phyloP scores from a whole-genome alignment of 2,888 invertebrate genomes.

The Cerceris rybyensis region DNA sequence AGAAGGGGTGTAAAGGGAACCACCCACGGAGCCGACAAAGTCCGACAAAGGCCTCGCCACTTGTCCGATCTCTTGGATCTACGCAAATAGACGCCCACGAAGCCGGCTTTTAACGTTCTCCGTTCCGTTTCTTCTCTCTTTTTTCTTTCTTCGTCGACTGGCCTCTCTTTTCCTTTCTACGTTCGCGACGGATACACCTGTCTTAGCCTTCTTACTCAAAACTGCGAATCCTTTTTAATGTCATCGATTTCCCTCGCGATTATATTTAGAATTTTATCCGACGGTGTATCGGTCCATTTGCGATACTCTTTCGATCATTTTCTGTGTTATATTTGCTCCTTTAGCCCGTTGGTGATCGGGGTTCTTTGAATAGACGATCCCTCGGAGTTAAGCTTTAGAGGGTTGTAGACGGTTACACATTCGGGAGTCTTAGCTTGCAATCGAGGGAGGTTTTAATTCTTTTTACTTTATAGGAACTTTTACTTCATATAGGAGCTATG shows the following conservation, averaged over 20 bases:
- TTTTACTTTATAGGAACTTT: too few species aligned
- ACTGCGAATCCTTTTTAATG: neutral
- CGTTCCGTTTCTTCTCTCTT: conserved; percentile 5
- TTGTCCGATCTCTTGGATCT: conserved; percentile 79
- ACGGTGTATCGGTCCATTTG: neutral
- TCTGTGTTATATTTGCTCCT: neutral
- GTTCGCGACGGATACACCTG: conserved; percentile 26
- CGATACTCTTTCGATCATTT: neutral
- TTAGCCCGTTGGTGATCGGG: neutral
- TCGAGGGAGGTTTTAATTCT: too few species aligned
- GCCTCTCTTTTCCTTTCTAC: conserved; percentile 11
- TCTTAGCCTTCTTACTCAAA: conserved; percentile 16
- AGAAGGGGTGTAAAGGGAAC: conserved; percentile 48
- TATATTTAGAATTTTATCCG: neutral
- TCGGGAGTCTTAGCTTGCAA: too few species aligned
- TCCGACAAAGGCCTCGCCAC: conserved; percentile 71
- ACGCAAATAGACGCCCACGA: conserved; percentile 76
- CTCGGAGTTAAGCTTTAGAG: too few species aligned
- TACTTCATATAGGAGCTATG: too few species aligned
- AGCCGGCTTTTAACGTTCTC: conserved; percentile 50
- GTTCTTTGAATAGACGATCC: too few species aligned
- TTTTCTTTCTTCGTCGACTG: neutral
- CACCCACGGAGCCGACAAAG: conserved; percentile 63
- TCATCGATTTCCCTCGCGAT: neutral
- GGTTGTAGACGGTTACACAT: too few species aligned